Evolutionary conservation across 2,888 invertebrate species (phyloP).

Genomic region (Mythimna ferrago): DNA sequence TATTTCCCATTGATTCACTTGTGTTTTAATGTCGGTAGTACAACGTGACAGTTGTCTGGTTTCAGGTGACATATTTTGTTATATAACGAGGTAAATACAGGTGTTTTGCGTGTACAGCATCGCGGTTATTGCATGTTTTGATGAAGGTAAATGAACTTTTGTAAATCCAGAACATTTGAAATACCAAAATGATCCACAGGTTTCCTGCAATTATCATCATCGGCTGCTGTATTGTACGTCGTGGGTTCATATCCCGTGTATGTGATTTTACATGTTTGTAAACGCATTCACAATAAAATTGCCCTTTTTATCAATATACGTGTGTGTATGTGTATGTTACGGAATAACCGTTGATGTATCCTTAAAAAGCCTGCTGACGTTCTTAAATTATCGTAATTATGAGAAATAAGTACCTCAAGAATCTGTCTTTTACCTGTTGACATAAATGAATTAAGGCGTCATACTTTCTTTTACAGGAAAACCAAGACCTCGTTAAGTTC

Average conservation of each 20-base stretch:
- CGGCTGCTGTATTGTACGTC: no score
- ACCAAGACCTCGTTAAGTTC: not conserved
- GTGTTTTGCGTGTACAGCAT: not conserved
- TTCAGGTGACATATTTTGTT: not conserved
- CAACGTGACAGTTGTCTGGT: constrained; percentile 40
- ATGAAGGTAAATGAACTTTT: constrained; percentile 1
- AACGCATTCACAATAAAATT: no score
- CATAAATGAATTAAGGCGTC: not conserved
- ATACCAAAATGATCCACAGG: no score
- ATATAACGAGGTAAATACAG: not conserved
- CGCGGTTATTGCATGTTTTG: not conserved
- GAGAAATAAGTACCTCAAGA: not conserved
- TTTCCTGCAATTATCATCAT: no score
- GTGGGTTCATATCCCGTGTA: no score
- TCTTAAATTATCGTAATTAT: not conserved
- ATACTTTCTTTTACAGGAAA: not conserved
- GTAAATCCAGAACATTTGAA: no score
- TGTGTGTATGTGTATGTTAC: not conserved
- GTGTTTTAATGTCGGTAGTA: not conserved
- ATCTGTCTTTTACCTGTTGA: not conserved
- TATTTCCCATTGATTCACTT: constrained; percentile 42
- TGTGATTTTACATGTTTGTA: no score
- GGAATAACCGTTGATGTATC: not conserved
- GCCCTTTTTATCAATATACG: not conserved
- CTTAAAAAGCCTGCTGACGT: not conserved